These are phyloP conservation scores for Ostrea edulis DNA, from an alignment of 1,140 invertebrate genomes.

Conservation along the genomic window DNA sequence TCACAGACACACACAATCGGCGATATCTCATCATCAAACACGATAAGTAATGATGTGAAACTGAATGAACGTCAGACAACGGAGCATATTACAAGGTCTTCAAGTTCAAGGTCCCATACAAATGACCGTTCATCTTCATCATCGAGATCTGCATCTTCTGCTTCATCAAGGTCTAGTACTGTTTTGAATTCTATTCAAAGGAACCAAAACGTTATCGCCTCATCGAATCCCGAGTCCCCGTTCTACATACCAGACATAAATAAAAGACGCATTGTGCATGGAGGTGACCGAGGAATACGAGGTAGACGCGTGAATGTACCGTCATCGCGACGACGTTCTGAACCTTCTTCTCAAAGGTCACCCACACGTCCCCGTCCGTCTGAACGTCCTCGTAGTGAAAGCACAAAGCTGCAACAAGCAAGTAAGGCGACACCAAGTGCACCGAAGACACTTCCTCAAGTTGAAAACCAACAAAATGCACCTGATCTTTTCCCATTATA, in stretches of 20 bases:
- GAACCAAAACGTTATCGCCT: too few species aligned
- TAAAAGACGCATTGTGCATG: background rate
- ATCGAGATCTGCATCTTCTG: background rate
- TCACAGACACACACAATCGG: background rate
- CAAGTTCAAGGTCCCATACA: background rate
- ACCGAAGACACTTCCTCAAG: background rate
- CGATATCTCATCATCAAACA: background rate
- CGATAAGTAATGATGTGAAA: background rate
- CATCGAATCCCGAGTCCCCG: background rate
- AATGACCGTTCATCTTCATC: background rate
- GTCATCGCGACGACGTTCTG: background rate
- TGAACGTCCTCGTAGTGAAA: background rate
- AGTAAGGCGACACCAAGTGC: background rate
- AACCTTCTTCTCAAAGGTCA: background rate
- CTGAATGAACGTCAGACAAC: background rate
- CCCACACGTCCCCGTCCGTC: background rate
- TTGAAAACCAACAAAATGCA: background rate
- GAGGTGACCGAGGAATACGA: background rate
- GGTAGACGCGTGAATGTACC: background rate
- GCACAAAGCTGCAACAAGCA: background rate
- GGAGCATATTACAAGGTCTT: background rate
- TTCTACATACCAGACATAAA: background rate
- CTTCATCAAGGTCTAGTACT: too few species aligned
- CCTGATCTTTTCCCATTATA: background rate
- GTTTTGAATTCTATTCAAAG: too few species aligned